These are phyloP conservation scores for Trinorchestia longiramus DNA, from an alignment of 1,140 invertebrate genomes.

Conservation along the genomic window DNA sequence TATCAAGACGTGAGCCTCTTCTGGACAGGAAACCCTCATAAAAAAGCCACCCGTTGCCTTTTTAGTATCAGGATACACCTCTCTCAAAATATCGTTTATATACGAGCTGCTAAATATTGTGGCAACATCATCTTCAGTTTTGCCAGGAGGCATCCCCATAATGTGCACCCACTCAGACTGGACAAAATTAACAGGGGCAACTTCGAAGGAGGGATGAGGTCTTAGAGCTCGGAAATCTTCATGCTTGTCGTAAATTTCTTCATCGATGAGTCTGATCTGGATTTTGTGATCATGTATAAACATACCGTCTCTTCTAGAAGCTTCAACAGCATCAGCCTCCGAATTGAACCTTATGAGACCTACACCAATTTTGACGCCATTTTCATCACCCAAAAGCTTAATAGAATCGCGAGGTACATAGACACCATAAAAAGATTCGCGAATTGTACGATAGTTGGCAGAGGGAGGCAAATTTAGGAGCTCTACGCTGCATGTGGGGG, in stretches of 20 bases:
- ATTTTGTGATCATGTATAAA: constrained; percentile 61
- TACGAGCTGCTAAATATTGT: constrained; percentile 59
- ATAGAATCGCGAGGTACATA: constrained; percentile 85
- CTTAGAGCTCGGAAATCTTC: constrained; percentile 52
- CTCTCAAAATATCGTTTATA: constrained; percentile 62
- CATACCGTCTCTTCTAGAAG: constrained; percentile 58
- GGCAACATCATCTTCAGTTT: constrained; percentile 62
- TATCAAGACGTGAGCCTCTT: constrained; percentile 57
- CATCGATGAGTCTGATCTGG: constrained; percentile 60
- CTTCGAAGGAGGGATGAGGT: background rate
- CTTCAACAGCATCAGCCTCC: constrained; percentile 71
- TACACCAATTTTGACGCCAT: constrained; percentile 82
- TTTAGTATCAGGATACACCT: constrained; percentile 57
- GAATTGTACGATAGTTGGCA: constrained; percentile 82
- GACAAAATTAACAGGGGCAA: background rate
- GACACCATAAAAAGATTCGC: constrained; percentile 83
- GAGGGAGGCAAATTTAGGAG: constrained; percentile 78
- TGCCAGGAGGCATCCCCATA: constrained; percentile 58
- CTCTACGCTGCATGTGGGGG: constrained; percentile 72
- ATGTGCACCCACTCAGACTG: constrained; percentile 58
- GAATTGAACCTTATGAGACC: constrained; percentile 82
- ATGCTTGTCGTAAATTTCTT: constrained; percentile 61
- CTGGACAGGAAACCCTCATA: constrained; percentile 58
- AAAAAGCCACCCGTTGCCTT: constrained; percentile 59
- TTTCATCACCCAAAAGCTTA: constrained; percentile 85